A percentile compares a stretch with the other conserved stretches of the same genome.
phyloP scores from a whole-genome alignment of 2,888 invertebrate genomes.

The Scrobipalpa costella region DNA sequence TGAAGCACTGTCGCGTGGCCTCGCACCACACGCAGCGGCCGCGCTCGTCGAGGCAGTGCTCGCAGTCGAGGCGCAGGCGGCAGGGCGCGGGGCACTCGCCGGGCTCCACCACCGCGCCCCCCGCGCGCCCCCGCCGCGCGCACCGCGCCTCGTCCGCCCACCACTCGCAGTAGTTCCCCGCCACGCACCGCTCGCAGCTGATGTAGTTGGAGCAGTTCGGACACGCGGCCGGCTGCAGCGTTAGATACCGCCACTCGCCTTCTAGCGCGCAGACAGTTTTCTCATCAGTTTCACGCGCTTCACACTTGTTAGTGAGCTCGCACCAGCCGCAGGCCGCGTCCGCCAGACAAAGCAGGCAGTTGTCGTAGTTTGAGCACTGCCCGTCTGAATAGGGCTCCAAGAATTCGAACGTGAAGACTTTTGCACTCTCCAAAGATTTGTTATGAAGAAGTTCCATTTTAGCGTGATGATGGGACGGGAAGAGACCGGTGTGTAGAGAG shows the following conservation, averaged over 20 bases:
- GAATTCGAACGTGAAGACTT: slow-evolving; percentile 94
- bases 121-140: slow-evolving; percentile 87
- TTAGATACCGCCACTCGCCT: slow-evolving; percentile 89
- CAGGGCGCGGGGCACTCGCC: slow-evolving; percentile 91
- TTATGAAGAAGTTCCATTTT: slow-evolving; percentile 92
- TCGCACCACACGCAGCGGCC: slow-evolving; percentile 98
- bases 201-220: slow-evolving; percentile 94
- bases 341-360: slow-evolving; percentile 92
- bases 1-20: slow-evolving; percentile 94
- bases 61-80: slow-evolving; percentile 87
- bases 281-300: slow-evolving; percentile 85
- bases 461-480: slow-evolving; percentile 85
- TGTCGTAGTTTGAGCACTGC: slow-evolving; percentile 87
- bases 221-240: slow-evolving; percentile 90
- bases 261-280: slow-evolving; percentile 79
- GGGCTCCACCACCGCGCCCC: slow-evolving; percentile 83
- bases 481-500: slow-evolving; percentile 78
- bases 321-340: slow-evolving; percentile 97
- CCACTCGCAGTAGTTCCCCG: slow-evolving; percentile 94
- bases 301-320: slow-evolving; percentile 86
- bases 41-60: slow-evolving; percentile 90
- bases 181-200: slow-evolving; percentile 91
- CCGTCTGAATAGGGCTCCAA: slow-evolving; percentile 93
- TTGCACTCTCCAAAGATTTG: slow-evolving; percentile 86
- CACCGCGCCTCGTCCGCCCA: slow-evolving; percentile 94